Evolutionary conservation across 2,797 vertebrate species (phyloP), one percentile per base, ranked within the genome.

Genomic region (Argentina silus): DNA sequence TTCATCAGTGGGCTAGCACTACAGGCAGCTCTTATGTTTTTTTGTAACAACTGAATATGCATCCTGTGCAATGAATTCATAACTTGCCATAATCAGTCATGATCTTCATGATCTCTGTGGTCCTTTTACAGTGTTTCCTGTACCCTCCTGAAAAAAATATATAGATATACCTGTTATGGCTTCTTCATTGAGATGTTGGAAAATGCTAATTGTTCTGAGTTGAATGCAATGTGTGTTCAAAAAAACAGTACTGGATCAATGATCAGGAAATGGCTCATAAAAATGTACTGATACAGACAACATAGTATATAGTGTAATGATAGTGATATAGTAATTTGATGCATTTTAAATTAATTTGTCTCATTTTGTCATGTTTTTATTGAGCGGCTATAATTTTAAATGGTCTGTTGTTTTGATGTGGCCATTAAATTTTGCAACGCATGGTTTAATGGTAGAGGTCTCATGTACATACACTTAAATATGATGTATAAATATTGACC

Each of bases 351-450:
- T 93, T 92, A 92, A 88, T 90, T 93, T 86, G 91, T 87, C 65
- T 82, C 75, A 88, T 84, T 85, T 91, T 81, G 87, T 92, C 91
- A 93, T 93, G 92, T 93, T 92, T 92, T 87, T 89, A 50, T 84
- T 91, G 91, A 95, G 93, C 86, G 90, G 90, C 88, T 91, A 47
- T 91, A 75, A 88, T 91, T 95, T 92, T 82, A 88, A 90, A 83
- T 88, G 93, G 93, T 95, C 88, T 90, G 92, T 94, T 93, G 94
- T 94, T 89, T 95, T 95, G 92, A 91, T 90, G 93, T 95, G 89
- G 93, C 93, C 94, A 91, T 94, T 91, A 87, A 88, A 86, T 90
- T 92, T 89, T 86, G 87, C 90, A 89, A 93, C 87, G 90, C 92
- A 91, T 92, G 90, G 92, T 94, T 93, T 86, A 91, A 94, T 93